A percentile compares a stretch with the other conserved stretches of the same genome.
These are phyloP conservation scores for Tortrix viridana DNA, from an alignment of 2,888 invertebrate genomes.

Conservation along the genomic window DNA sequence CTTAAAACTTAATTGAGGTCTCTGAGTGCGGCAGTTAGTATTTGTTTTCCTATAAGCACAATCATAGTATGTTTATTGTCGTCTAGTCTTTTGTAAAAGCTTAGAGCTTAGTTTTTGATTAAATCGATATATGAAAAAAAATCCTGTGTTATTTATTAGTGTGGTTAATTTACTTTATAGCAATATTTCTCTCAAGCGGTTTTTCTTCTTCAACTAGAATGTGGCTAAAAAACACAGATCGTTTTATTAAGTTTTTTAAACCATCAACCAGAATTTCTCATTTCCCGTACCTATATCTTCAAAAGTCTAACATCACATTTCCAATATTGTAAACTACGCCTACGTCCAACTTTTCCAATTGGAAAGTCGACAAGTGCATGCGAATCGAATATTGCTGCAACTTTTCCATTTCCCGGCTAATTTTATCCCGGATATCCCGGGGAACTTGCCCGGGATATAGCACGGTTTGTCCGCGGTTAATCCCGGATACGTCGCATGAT, in stretches of 20 bases:
- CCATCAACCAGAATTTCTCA: neutral
- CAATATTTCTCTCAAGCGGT: too few relatives aligned
- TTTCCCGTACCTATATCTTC: neutral
- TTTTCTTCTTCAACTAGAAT: too few relatives aligned
- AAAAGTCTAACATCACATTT: neutral
- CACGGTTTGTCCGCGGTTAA: conserved; percentile 30
- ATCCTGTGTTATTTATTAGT: too few relatives aligned
- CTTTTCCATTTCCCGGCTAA: conserved; percentile 4
- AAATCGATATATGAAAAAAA: too few relatives aligned
- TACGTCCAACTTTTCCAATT: conserved; percentile 52
- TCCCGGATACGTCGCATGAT: conserved; percentile 10
- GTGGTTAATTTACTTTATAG: too few relatives aligned
- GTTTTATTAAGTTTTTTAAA: neutral
- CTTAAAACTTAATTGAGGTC: too few relatives aligned
- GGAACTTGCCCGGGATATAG: conserved; percentile 43
- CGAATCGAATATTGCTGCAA: conserved; percentile 45
- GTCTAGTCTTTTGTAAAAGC: too few relatives aligned
- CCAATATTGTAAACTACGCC: conserved; percentile 3
- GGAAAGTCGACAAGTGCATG: conserved; percentile 46
- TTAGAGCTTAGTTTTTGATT: too few relatives aligned
- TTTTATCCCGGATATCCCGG: conserved; percentile 23
- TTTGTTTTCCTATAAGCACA: too few relatives aligned
- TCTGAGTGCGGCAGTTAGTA: too few relatives aligned
- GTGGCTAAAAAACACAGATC: too few relatives aligned
- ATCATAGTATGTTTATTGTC: too few relatives aligned